These are phyloP conservation scores for Cataglyphis livida DNA, from an alignment of 2,888 invertebrate species.

Conservation along the genomic window DNA sequence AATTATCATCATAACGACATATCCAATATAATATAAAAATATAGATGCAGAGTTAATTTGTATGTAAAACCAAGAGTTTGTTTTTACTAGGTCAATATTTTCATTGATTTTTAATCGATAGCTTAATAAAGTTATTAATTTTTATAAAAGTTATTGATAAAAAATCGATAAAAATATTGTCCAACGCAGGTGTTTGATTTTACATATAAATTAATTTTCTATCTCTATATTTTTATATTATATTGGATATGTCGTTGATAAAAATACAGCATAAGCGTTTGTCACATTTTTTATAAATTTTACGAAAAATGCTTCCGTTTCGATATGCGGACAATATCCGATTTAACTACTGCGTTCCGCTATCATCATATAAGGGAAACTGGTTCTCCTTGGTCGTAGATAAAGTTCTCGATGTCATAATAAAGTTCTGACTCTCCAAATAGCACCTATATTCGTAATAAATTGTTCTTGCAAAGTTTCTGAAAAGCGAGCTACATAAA, in stretches of 20 bases:
- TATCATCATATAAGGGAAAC: slow-evolving; percentile 68
- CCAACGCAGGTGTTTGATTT: not conserved
- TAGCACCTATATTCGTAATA: slow-evolving; percentile 82
- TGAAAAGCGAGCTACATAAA: slow-evolving; percentile 80
- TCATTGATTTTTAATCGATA: slow-evolving; percentile 8
- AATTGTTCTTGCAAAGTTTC: slow-evolving; percentile 82
- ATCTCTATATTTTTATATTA: not conserved
- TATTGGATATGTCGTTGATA: not conserved
- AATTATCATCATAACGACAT: not conserved
- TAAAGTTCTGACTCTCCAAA: slow-evolving; percentile 81
- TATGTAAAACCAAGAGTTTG: not conserved
- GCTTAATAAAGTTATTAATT: slow-evolving; percentile 1
- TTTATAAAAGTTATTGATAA: not conserved
- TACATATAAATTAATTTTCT: not conserved
- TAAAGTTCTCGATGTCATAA: slow-evolving; percentile 82
- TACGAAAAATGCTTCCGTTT: slow-evolving; percentile 2
- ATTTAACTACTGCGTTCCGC: slow-evolving; percentile 63
- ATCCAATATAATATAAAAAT: not conserved
- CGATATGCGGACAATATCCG: not conserved
- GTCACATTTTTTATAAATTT: slow-evolving; percentile 5
- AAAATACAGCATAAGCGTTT: slow-evolving; percentile 1
- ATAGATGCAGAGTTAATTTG: not conserved
- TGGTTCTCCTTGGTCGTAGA: slow-evolving; percentile 70
- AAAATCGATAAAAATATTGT: slow-evolving; percentile 9
- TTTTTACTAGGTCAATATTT: not conserved